phyloP scores from a whole-genome alignment of 30 jellyfish, hydroid and myxozoan species.

The Turritopsis rubra region DNA sequence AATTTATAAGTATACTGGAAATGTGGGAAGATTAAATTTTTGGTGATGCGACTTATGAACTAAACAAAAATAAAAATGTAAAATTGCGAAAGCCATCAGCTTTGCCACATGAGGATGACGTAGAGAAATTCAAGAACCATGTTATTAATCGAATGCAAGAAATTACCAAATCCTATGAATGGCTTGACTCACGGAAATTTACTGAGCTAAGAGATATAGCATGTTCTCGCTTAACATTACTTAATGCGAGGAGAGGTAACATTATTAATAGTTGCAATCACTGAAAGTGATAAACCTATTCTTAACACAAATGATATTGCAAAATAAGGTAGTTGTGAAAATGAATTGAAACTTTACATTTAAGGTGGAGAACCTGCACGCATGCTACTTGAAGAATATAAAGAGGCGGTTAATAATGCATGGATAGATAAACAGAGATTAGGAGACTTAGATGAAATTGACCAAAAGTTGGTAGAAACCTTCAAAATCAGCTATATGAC shows the following conservation, averaged over 20 bases:
- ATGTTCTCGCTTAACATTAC: slow-evolving; percentile 14
- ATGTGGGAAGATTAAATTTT: slow-evolving; percentile 28
- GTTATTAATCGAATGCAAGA: slow-evolving; percentile 1
- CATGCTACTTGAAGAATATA: slow-evolving; percentile 16
- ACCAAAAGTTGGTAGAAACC: slow-evolving; percentile 11
- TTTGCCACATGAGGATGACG: slow-evolving; percentile 22
- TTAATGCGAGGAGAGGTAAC: slow-evolving; percentile 25
- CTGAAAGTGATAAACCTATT: neutral
- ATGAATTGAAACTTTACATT: neutral
- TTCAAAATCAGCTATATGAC: slow-evolving; percentile 12
- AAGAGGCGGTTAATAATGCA: slow-evolving; percentile 13
- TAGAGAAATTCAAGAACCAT: neutral
- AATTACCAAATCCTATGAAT: neutral
- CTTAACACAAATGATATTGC: neutral
- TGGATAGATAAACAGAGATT: slow-evolving; percentile 31
- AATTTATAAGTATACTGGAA: slow-evolving; percentile 11
- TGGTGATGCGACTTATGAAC: slow-evolving; percentile 20
- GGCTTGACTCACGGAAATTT: slow-evolving; percentile 12
- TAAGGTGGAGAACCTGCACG: slow-evolving; percentile 31
- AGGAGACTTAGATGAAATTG: slow-evolving; percentile 14
- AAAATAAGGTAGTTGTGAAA: neutral
- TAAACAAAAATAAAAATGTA: neutral
- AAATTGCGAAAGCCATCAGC: slow-evolving; percentile 13
- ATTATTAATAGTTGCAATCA: neutral
- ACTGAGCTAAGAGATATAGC: slow-evolving; percentile 23